Percentiles rank a stretch among this genome's conserved stretches.
phyloP scores from a whole-genome alignment of 2,113 vertebrate species.

The Suncus etruscus region DNA sequence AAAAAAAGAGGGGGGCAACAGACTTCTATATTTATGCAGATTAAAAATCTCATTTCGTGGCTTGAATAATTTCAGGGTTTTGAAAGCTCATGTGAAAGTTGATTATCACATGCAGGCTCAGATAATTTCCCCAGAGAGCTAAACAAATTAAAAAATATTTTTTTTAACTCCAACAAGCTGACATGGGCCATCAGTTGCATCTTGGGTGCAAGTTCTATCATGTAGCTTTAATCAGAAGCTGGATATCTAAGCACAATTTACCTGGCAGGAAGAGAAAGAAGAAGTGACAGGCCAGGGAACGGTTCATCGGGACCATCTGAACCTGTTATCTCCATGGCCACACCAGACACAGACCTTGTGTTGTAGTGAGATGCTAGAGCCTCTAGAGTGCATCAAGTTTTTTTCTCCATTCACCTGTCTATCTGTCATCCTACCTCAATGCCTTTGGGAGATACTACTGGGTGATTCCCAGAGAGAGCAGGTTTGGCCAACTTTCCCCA shows the following conservation, averaged over 20 bases:
- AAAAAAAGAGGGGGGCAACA: background rate
- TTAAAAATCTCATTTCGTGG: conserved; percentile 81
- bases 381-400: background rate
- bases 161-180: conserved; percentile 81
- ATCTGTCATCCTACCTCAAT: background rate
- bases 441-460: background rate
- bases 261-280: conserved; percentile 37
- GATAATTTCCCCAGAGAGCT: conserved; percentile 81
- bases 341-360: fast-evolving
- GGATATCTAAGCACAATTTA: conserved; percentile 41
- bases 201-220: conserved; percentile 50
- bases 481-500: background rate
- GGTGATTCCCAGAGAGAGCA: background rate
- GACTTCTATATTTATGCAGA: conserved; percentile 77
- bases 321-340: background rate
- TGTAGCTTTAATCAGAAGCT: conserved; percentile 32
- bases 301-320: background rate
- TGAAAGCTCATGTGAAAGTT: conserved; percentile 77
- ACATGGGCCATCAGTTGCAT: conserved; percentile 65
- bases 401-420: fast-evolving
- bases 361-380: background rate
- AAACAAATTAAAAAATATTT: conserved; percentile 82
- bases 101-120: conserved; percentile 79
- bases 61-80: conserved; percentile 72
- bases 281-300: background rate